Evolutionary conservation across 2,113 vertebrate genomes (phyloP).

Genomic region (Notothenia coriiceps): DNA sequence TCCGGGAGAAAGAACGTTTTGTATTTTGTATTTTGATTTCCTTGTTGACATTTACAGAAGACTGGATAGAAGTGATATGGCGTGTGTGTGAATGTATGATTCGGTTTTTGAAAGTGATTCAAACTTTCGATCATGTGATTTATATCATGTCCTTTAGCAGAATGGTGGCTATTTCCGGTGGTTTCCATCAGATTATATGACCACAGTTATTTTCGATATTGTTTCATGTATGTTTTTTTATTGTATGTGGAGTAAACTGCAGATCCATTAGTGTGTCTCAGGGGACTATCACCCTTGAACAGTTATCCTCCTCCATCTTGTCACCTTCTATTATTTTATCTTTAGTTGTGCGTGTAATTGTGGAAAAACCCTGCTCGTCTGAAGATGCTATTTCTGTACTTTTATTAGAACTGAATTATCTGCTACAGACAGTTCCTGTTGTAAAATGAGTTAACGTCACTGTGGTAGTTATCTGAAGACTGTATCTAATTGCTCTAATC

Average conservation of each 20-base stretch:
- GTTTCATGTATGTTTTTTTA: not conserved
- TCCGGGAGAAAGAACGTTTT: constrained; percentile 14
- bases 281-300: not conserved
- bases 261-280: constrained; percentile 18
- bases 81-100: constrained; percentile 21
- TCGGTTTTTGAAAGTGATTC: constrained; percentile 20
- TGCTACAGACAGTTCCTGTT: constrained; percentile 40
- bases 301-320: not conserved
- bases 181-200: constrained; percentile 5
- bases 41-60: not conserved
- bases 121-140: constrained; percentile 33
- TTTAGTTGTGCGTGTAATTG: constrained; percentile 23
- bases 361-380: constrained; percentile 49
- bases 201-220: constrained; percentile 9
- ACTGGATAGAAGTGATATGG: constrained; percentile 7
- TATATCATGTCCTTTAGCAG: constrained; percentile 2
- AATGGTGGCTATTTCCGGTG: constrained; percentile 3
- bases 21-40: not conserved
- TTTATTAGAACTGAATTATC: constrained; percentile 51
- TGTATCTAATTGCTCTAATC: constrained; percentile 17
- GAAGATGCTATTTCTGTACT: constrained; percentile 47
- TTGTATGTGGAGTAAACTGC: constrained; percentile 22
- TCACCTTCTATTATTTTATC: not conserved
- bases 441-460: constrained; percentile 53
- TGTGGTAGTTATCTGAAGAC: constrained; percentile 43